Evolutionary conservation across 2,797 vertebrate species (phyloP), one percentile per base, ranked within the genome.

Genomic region (Halcyon badia): DNA sequence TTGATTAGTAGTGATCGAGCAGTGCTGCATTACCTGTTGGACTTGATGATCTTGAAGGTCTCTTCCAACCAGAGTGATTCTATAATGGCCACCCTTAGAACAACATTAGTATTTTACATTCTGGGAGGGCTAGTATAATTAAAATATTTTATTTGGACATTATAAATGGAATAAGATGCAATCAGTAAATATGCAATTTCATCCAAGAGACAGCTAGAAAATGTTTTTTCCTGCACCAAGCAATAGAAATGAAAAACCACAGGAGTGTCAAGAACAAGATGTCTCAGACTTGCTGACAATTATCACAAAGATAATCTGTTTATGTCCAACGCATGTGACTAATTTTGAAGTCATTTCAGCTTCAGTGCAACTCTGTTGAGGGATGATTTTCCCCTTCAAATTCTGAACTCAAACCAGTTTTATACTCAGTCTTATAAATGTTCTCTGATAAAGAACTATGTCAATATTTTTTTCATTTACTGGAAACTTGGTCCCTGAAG

Each of bases 401-500:
- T 39, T 64, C 52, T 54, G 33, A 82, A 70, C 41, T 61, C 88
- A 83, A 25, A 64, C 7, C 39, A 42, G 20, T 62, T 62, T 71
- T 33, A 26, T 20, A 31, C 37, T 51, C 31, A 24, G 44, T 71
- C 44, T 62, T 70, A 15, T 19, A 28, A 61, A 51, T 10, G 39
- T 60, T 83, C 15, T 72, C 65, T 57, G 54, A 70, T 73, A 46
- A 66, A 62, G 70, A 87, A 82, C 60, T 57, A 8, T 19, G 56
- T 80, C 69, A 80, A 1, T 90, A 75, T 93, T 92, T 94, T 94
- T 68, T 90, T 68, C 87, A 41, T 83, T 94, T 96, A 90, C 87
- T 82, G 95, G 96, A 93, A 95, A 76, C 18, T 64, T 48, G 49
- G 51, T 84, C 37, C 58, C 71, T 77, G 83, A 1, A 31, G 66